phyloP scores from a whole-genome alignment of 2,797 vertebrate species.

The Sandelia bainsii region DNA sequence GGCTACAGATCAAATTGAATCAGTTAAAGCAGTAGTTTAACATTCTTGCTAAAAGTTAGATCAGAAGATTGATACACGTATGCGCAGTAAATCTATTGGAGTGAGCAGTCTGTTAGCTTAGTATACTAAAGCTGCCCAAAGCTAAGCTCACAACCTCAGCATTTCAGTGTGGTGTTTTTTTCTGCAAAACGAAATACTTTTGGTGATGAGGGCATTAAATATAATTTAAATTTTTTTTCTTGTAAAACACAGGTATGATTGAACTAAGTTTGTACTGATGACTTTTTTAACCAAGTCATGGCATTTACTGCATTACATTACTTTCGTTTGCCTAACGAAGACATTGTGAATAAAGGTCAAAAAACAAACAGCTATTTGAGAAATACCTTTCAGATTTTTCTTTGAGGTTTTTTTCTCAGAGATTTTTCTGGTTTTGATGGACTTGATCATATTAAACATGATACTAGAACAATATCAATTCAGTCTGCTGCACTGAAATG shows the following conservation, averaged over 20 bases:
- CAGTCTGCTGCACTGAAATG: background rate
- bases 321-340: constrained; percentile 22
- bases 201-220: background rate
- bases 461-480: background rate
- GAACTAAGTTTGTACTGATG: constrained; percentile 6
- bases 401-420: too few relatives aligned
- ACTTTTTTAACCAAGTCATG: constrained; percentile 9
- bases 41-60: background rate
- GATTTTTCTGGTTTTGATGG: background rate
- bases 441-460: background rate
- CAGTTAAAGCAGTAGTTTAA: background rate
- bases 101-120: background rate
- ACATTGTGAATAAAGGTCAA: constrained; percentile 36
- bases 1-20: background rate
- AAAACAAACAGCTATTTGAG: background rate
- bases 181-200: background rate
- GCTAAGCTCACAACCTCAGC: too few relatives aligned
- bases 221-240: too few relatives aligned
- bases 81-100: background rate
- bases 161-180: background rate
- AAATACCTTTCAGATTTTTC: too few relatives aligned
- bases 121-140: background rate
- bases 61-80: background rate
- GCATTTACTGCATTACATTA: constrained; percentile 18
- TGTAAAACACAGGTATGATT: too few relatives aligned